These are phyloP conservation scores for Agonopterix arenella DNA, from an alignment of 2,888 invertebrate species.

Conservation along the genomic window DNA sequence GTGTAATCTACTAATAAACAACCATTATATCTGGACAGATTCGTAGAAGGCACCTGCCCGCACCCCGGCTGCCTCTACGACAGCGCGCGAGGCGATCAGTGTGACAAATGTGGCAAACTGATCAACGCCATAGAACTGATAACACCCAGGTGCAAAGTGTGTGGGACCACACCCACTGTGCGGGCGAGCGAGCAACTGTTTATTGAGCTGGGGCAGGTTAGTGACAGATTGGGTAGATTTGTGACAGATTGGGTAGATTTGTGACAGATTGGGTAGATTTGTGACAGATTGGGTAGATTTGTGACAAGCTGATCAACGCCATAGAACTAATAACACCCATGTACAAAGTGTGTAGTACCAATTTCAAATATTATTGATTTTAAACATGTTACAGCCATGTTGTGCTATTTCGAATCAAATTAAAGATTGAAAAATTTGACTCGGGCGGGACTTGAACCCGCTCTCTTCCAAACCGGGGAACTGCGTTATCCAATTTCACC, in stretches of 20 bases:
- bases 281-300: constrained; percentile 39
- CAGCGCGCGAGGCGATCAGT: constrained; percentile 98
- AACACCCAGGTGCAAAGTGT: constrained; percentile 88
- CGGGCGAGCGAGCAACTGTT: constrained; percentile 94
- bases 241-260: constrained; percentile 78
- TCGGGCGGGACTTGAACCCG: too few species aligned
- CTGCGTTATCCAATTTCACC: too few species aligned
- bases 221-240: constrained; percentile 39
- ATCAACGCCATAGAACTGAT: constrained; percentile 94
- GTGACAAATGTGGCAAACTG: constrained; percentile 97
- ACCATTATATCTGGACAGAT: constrained; percentile 63
- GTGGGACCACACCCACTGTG: constrained; percentile 82
- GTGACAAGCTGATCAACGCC: constrained; percentile 97
- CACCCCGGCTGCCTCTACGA: constrained; percentile 90
- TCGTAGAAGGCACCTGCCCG: constrained; percentile 98
- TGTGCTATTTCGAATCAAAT: too few species aligned
- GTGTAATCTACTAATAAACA: too few species aligned
- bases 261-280: constrained; percentile 71
- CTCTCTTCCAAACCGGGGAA: too few species aligned
- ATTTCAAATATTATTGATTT: too few species aligned
- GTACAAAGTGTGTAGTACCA: constrained; percentile 85
- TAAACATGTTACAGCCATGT: too few species aligned
- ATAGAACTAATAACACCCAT: constrained; percentile 86
- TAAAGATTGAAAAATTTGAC: too few species aligned
- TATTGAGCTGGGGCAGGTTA: constrained; percentile 92